These are phyloP conservation scores for Trachelus troglodyta DNA, from an alignment of 2,888 invertebrate genomes.

Conservation along the genomic window DNA sequence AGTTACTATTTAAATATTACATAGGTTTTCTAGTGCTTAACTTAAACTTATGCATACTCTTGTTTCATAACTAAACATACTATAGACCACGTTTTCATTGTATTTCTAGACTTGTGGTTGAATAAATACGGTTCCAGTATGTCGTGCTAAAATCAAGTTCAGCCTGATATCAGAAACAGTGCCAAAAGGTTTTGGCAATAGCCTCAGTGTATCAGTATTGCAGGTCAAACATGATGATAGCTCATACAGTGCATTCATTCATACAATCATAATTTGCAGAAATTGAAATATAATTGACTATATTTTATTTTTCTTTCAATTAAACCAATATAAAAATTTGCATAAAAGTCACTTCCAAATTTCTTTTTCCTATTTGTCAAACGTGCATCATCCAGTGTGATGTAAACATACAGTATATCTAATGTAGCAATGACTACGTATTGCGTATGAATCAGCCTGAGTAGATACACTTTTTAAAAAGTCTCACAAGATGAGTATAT, in stretches of 20 bases:
- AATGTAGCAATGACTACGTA: background rate
- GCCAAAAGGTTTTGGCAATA: background rate
- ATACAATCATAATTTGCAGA: background rate
- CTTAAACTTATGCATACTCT: background rate
- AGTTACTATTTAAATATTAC: background rate
- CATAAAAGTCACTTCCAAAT: background rate
- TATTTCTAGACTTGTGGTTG: background rate
- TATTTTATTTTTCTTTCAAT: background rate
- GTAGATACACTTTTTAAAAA: background rate
- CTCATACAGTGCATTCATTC: background rate
- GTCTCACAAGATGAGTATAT: background rate
- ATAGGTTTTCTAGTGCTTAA: background rate
- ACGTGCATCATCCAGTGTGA: background rate
- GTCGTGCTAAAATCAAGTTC: background rate
- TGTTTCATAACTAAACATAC: background rate
- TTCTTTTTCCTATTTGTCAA: background rate
- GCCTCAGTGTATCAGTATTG: background rate
- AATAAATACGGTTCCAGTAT: background rate
- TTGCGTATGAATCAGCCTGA: background rate
- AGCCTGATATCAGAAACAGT: background rate
- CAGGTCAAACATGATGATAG: background rate
- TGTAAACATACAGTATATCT: background rate
- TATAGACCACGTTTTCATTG: too few relatives aligned
- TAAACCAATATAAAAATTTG: background rate
- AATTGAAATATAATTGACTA: background rate